Evolutionary conservation across 2,888 invertebrate species (phyloP).

Genomic region (Rhagonycha lutea): DNA sequence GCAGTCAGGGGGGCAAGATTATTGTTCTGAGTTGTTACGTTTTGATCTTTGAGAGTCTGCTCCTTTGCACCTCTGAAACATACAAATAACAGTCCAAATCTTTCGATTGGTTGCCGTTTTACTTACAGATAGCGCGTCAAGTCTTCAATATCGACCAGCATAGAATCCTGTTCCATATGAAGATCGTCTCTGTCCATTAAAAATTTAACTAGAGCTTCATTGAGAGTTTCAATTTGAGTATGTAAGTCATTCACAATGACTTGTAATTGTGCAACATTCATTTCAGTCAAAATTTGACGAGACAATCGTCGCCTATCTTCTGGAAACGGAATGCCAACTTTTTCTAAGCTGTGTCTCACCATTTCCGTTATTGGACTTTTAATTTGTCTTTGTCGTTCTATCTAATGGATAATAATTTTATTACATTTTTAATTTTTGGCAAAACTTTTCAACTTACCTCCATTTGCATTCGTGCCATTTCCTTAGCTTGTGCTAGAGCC

Average conservation of each 20-base stretch:
- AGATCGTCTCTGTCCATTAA: slow-evolving; percentile 92
- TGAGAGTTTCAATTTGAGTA: slow-evolving; percentile 89
- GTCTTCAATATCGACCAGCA: slow-evolving; percentile 96
- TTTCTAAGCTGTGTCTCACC: slow-evolving; percentile 77
- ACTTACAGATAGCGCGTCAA: slow-evolving; percentile 87
- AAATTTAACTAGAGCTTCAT: slow-evolving; percentile 86
- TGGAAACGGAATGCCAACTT: slow-evolving; percentile 82
- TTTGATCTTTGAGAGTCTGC: slow-evolving; percentile 56
- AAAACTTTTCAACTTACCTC: slow-evolving; percentile 59
- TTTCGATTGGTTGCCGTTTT: neutral
- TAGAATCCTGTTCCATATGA: slow-evolving; percentile 97
- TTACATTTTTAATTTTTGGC: neutral
- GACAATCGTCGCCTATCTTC: slow-evolving; percentile 82
- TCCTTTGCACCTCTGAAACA: slow-evolving; percentile 58
- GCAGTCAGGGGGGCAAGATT: slow-evolving; percentile 47
- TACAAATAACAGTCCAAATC: slow-evolving; percentile 18
- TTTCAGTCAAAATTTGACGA: slow-evolving; percentile 83
- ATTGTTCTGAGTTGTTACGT: slow-evolving; percentile 44
- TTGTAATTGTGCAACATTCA: slow-evolving; percentile 92
- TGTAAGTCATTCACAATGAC: slow-evolving; percentile 94
- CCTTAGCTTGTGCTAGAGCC: slow-evolving; percentile 87
- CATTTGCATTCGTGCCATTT: slow-evolving; percentile 91
- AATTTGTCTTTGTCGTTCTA: slow-evolving; percentile 70
- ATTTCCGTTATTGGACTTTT: slow-evolving; percentile 86
- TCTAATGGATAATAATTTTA: slow-evolving; percentile 44